Evolutionary conservation across 2,888 invertebrate genomes (phyloP).

Genomic region (Panzeria rudis): DNA sequence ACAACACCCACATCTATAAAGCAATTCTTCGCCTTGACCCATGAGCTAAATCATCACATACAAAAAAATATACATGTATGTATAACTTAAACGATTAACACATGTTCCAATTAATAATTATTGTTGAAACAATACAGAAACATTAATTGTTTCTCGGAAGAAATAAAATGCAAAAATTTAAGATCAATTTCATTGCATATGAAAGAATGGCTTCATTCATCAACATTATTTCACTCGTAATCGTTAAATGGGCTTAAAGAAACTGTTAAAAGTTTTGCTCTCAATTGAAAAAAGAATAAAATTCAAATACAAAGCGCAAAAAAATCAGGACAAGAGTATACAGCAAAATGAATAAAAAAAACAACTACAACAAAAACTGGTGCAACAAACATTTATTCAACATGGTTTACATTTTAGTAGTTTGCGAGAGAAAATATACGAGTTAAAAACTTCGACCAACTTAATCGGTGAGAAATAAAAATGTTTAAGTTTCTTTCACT

Average conservation of each 20-base stretch:
- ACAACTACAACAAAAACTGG: conserved; percentile 4
- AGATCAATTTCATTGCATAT: conserved; percentile 29
- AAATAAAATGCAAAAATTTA: conserved; percentile 11
- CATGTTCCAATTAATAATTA: conserved; percentile 38
- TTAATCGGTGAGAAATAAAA: conserved; percentile 41
- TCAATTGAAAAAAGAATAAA: conserved; percentile 4
- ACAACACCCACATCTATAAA: conserved; percentile 18
- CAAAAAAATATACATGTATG: not conserved
- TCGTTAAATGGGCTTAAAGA: conserved; percentile 30
- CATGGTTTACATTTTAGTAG: conserved; percentile 57
- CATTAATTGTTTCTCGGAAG: not conserved
- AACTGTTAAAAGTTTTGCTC: conserved; percentile 35
- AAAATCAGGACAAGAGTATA: conserved; percentile 36
- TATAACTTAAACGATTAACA: conserved; percentile 34
- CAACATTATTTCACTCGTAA: not conserved
- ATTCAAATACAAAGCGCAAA: conserved; percentile 1
- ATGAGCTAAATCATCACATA: conserved; percentile 20
- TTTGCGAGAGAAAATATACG: not conserved
- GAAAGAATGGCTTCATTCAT: conserved; percentile 1
- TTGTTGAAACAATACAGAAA: conserved; percentile 8
- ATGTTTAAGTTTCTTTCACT: conserved; percentile 25
- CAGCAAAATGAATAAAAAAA: not conserved
- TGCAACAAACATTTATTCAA: conserved; percentile 53
- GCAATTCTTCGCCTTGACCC: conserved; percentile 43
- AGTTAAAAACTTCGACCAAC: conserved; percentile 42